phyloP scores from a whole-genome alignment of 1,140 invertebrate genomes.

The Dendroctonus valens region DNA sequence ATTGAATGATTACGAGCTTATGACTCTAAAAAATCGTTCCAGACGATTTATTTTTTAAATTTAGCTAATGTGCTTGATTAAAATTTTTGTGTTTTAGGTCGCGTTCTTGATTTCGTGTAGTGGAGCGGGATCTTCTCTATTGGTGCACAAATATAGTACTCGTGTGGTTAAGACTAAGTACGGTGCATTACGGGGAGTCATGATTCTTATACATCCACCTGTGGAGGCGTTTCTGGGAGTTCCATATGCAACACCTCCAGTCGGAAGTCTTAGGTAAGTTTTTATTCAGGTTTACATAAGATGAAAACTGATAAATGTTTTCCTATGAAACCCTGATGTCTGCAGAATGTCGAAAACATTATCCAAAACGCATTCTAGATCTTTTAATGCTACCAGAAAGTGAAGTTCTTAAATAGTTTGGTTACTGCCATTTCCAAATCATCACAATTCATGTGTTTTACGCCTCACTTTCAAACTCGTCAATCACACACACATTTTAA shows the following conservation, averaged over 20 bases:
- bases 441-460: too few relatives aligned
- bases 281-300: too few relatives aligned
- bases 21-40: not conserved
- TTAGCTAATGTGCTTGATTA: not conserved
- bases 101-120: slow-evolving; percentile 49
- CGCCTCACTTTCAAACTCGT: too few relatives aligned
- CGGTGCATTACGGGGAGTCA: slow-evolving; percentile 79
- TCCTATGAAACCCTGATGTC: too few relatives aligned
- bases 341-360: too few relatives aligned
- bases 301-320: too few relatives aligned
- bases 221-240: slow-evolving; percentile 95
- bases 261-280: slow-evolving; percentile 63
- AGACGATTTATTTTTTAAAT: not conserved
- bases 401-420: too few relatives aligned
- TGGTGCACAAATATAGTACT: slow-evolving; percentile 71
- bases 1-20: not conserved
- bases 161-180: slow-evolving; percentile 83
- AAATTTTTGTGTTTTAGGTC: slow-evolving; percentile 18
- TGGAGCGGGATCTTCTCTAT: slow-evolving; percentile 49
- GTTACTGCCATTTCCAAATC: too few relatives aligned
- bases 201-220: slow-evolving; percentile 71
- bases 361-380: too few relatives aligned
- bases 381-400: too few relatives aligned
- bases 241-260: slow-evolving; percentile 84
- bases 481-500: too few relatives aligned